Conservation (phyloP, 92 coral and sea anemone genomes). For the Palythoa heliodiscus region DNA sequence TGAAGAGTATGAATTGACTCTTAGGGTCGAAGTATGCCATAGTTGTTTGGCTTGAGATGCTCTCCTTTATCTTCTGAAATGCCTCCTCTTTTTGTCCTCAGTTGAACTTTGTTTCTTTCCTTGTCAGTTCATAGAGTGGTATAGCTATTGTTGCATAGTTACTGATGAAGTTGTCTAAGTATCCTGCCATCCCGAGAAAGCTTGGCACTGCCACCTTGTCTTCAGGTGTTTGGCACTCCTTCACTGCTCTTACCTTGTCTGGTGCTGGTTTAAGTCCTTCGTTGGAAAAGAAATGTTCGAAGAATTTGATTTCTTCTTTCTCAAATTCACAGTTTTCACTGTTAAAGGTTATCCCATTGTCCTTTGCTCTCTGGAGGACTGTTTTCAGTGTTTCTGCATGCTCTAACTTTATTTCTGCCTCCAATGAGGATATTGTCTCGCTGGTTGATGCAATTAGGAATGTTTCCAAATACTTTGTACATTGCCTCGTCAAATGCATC, state of each 20-base stretch:
- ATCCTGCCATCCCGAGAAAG: slow-evolving; percentile 1
- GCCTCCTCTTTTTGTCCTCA: background rate
- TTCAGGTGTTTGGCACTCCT: background rate
- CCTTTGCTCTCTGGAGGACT: slow-evolving; percentile 22
- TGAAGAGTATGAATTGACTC: slow-evolving; percentile 48
- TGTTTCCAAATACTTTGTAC: too few species aligned
- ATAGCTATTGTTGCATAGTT: background rate
- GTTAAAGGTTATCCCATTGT: too few species aligned
- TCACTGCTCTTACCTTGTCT: slow-evolving; percentile 5
- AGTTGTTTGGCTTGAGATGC: background rate
- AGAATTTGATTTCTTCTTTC: too few species aligned
- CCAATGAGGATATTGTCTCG: slow-evolving; percentile 59
- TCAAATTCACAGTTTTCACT: too few species aligned
- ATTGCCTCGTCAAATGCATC: too few species aligned
- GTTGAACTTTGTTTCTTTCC: slow-evolving; percentile 5
- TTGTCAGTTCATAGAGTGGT: slow-evolving; percentile 12
- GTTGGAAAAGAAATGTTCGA: too few species aligned
- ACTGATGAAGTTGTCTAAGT: slow-evolving; percentile 1
- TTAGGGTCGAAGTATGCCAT: slow-evolving; percentile 57
- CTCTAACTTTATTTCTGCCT: slow-evolving; percentile 40
- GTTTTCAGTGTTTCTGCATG: slow-evolving; percentile 45
- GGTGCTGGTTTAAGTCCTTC: too few species aligned
- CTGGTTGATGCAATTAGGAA: too few species aligned
- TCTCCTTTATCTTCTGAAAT: slow-evolving; percentile 10
- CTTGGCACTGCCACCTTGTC: background rate